These are phyloP conservation scores for Cosmopolites sordidus DNA, from an alignment of 2,888 invertebrate species.

Conservation along the genomic window DNA sequence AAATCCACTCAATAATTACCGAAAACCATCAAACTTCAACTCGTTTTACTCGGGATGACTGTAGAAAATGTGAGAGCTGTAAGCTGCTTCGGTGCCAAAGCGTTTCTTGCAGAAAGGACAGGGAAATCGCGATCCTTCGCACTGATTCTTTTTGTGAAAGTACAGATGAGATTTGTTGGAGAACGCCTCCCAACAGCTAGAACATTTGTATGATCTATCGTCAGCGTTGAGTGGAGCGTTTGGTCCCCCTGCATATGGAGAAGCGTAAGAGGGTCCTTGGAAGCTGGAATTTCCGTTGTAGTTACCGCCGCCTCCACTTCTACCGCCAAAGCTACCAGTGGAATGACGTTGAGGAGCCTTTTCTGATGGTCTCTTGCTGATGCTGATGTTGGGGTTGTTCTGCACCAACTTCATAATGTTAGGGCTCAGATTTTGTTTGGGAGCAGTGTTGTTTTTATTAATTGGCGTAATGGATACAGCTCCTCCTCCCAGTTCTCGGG, in stretches of 20 bases:
- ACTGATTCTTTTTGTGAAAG: conserved; percentile 49
- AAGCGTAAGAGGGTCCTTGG: conserved; percentile 18
- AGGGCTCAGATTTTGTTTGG: conserved; percentile 39
- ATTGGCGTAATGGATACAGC: conserved; percentile 47
- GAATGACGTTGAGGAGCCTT: conserved; percentile 4
- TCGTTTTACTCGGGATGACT: conserved; percentile 46
- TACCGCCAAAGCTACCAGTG: conserved; percentile 38
- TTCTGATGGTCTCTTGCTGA: conserved; percentile 36
- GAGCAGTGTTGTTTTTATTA: conserved; percentile 38
- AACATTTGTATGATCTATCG: conserved; percentile 44
- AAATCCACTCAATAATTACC: too few relatives aligned
- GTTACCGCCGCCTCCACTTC: conserved; percentile 13
- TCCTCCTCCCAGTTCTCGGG: conserved; percentile 32
- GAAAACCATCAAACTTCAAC: too few relatives aligned
- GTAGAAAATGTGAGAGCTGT: conserved; percentile 49
- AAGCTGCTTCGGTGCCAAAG: conserved; percentile 48
- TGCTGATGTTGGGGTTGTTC: conserved; percentile 47
- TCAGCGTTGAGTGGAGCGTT: conserved; percentile 26
- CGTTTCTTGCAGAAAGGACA: conserved; percentile 50
- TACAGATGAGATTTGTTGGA: conserved; percentile 48
- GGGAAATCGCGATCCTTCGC: conserved; percentile 47
- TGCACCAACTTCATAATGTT: conserved; percentile 46
- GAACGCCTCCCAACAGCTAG: conserved; percentile 47
- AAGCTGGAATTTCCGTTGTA: conserved; percentile 21
- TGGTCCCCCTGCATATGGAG: conserved; percentile 2